Evolutionary conservation across 1,140 invertebrate species (phyloP), one percentile per base, ranked within the genome.

Genomic region (Drosophila sulfurigaster): DNA sequence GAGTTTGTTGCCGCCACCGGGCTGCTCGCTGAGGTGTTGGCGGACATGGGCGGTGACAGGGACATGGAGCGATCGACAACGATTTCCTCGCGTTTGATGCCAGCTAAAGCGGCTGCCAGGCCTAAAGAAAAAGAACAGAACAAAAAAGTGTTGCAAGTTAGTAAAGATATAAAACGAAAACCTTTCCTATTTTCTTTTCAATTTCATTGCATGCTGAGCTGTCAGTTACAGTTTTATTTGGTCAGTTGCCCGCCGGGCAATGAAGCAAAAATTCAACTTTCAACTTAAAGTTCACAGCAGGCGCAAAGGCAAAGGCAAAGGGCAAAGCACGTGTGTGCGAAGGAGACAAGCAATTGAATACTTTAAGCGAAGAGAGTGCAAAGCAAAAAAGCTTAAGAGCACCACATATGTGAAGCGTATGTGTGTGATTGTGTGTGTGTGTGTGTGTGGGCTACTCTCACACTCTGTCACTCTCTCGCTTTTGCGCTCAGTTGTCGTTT

Each of bases 81-180:
- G 48, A 89, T 68, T n/a, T 92, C 91, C 79, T 93, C 81, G 76
- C 93, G 79, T 82, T 93, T 79, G 87, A 80, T 54, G 91, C 89
- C 54, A 85, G 94, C 66, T 91, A 94, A 63, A 78, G 81, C 64
- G 90, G 87, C 77, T 88, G 93, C 76, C 87, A 94, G 81, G 91
- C 93, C 94, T 94, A 80, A 5, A 15, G 32, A 35, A 73, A 59
- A 43, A 46, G 67, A 51, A 35, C 10, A 62, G 8, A 62, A 6
- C 35, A 20, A 16, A 51, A 71, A 41, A 65, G 38, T 56, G 28
- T 49, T 48, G 43, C 28, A 52, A 64, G 66, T 75, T 60, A 80
- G 43, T 15, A 58, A 66, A 32, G 8, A 49, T 49, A 46, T 49
- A 20, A 8, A 71, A 32, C 32, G 38, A 8, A 38, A 35, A 11